phyloP scores from a whole-genome alignment of 1,140 invertebrate genomes.

The Procambarus virginalis region DNA sequence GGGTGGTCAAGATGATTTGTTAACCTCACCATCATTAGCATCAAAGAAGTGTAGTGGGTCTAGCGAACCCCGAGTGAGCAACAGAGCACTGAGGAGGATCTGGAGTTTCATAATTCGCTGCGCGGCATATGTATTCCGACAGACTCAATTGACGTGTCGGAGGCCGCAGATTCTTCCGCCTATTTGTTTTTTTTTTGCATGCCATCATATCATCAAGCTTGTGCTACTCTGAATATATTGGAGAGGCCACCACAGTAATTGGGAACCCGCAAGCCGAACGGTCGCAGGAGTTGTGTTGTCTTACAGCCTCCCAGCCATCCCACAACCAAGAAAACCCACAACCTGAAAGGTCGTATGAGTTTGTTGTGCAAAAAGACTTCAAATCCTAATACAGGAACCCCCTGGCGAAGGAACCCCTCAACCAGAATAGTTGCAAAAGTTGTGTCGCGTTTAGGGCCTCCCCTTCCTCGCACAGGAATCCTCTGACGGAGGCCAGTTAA shows the following conservation, averaged over 20 bases:
- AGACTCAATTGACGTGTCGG: neutral
- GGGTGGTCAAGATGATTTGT: neutral
- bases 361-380: too few species aligned
- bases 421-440: too few species aligned
- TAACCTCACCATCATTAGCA: neutral
- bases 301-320: too few species aligned
- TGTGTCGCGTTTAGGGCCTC: neutral
- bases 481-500: constrained; percentile 21
- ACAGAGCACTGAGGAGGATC: neutral
- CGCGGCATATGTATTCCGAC: neutral
- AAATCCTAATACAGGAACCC: too few species aligned
- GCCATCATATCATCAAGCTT: neutral
- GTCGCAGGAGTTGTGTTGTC: neutral
- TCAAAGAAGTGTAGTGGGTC: neutral
- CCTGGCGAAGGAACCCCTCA: too few species aligned
- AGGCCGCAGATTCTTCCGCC: neutral
- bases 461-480: neutral
- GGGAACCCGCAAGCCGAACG: constrained; percentile 15
- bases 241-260: constrained; percentile 13
- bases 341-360: too few species aligned
- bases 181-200: neutral
- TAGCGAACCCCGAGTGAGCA: neutral
- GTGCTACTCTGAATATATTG: constrained; percentile 1
- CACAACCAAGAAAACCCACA: too few species aligned
- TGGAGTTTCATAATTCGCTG: constrained; percentile 23